Evolutionary conservation across 2,888 invertebrate species (phyloP).

Genomic region (Suillia variegata): DNA sequence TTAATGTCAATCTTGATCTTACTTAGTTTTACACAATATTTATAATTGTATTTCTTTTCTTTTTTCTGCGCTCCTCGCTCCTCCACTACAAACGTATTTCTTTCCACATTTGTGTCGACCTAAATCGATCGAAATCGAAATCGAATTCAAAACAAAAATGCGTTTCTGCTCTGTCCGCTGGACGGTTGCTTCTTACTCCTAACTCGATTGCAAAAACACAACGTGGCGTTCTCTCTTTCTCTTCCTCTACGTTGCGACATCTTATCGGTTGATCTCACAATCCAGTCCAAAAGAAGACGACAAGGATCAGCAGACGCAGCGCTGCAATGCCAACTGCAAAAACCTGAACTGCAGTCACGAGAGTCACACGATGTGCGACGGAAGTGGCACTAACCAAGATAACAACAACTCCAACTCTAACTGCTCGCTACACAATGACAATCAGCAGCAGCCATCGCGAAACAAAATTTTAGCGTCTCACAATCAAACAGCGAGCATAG

Average conservation of each 20-base stretch:
- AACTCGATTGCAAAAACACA: conserved; percentile 51
- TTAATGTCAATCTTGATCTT: no score
- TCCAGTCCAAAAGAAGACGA: conserved; percentile 16
- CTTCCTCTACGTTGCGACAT: no score
- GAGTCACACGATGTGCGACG: conserved; percentile 11
- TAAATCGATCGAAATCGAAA: no score
- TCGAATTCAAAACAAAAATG: conserved; percentile 19
- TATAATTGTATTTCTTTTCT: conserved; percentile 24
- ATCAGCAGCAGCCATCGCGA: conserved; percentile 33
- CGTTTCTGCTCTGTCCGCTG: conserved; percentile 39
- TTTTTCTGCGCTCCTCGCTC: conserved; percentile 19
- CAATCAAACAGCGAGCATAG: conserved; percentile 54
- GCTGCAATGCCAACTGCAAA: conserved; percentile 46
- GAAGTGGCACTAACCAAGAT: conserved; percentile 23
- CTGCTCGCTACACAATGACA: conserved; percentile 38
- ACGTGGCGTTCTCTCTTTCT: no score
- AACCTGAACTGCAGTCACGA: conserved; percentile 45
- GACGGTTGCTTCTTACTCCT: conserved; percentile 55
- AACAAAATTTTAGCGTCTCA: conserved; percentile 37
- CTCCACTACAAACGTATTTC: conserved; percentile 20
- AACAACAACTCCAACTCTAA: conserved; percentile 31
- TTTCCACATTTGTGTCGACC: not conserved
- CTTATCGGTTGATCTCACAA: no score
- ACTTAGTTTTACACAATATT: no score
- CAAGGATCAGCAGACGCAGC: conserved; percentile 15